These are phyloP conservation scores for Barypeithes pellucidus DNA, from an alignment of 2,888 invertebrate genomes.

Conservation along the genomic window DNA sequence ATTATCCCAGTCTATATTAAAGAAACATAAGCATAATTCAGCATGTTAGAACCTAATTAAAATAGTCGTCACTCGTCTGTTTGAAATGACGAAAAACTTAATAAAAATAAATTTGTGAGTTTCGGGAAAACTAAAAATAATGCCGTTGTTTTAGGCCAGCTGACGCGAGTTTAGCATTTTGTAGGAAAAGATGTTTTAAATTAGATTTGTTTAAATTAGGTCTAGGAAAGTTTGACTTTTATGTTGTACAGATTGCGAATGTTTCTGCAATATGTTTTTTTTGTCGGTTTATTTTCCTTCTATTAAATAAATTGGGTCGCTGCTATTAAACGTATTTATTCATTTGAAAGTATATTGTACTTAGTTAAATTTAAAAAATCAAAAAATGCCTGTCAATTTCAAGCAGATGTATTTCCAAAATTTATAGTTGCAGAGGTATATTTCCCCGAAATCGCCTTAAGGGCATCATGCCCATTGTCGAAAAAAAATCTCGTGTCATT, in stretches of 20 bases:
- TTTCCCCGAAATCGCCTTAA: constrained; percentile 27
- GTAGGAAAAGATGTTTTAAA: constrained; percentile 36
- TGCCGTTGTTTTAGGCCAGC: constrained; percentile 22
- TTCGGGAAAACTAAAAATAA: constrained; percentile 31
- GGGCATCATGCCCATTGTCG: constrained; percentile 45
- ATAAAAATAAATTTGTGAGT: constrained; percentile 37
- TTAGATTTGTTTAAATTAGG: constrained; percentile 38
- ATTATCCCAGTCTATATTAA: background rate
- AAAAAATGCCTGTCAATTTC: constrained; percentile 11
- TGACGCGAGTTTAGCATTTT: constrained; percentile 21
- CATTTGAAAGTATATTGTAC: too few relatives aligned
- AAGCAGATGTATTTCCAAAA: constrained; percentile 40
- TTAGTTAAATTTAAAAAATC: too few relatives aligned
- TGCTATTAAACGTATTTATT: too few relatives aligned
- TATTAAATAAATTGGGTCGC: too few relatives aligned
- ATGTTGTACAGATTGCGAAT: constrained; percentile 39
- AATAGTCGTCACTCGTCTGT: constrained; percentile 19
- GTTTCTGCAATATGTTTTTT: constrained; percentile 12
- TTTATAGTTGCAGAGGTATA: constrained; percentile 24
- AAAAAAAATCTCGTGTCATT: constrained; percentile 38
- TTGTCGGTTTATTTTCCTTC: background rate
- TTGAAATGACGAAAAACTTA: constrained; percentile 26
- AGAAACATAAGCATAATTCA: background rate
- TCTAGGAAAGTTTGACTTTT: constrained; percentile 45
- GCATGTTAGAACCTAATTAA: constrained; percentile 23